These are phyloP conservation scores for Hoplostethus atlanticus DNA, from an alignment of 2,797 vertebrate genomes.

Conservation along the genomic window DNA sequence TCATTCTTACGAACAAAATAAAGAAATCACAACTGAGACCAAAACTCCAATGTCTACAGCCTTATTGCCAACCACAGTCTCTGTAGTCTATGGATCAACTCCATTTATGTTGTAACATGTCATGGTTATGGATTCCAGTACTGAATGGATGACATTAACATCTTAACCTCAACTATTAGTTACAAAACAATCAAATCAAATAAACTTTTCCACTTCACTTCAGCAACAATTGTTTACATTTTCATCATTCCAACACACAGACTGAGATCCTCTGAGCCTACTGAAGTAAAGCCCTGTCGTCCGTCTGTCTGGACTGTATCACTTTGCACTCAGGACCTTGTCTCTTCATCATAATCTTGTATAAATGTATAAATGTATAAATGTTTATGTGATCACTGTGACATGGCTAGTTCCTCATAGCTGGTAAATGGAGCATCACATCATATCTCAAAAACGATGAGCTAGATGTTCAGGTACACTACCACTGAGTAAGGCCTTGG, in stretches of 20 bases:
- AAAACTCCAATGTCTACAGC: background rate
- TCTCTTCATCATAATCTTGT: constrained; percentile 18
- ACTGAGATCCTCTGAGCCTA: background rate
- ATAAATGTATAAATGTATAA: constrained; percentile 19
- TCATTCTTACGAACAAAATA: too few species aligned
- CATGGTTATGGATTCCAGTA: constrained; percentile 3
- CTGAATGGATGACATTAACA: background rate
- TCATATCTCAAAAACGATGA: constrained; percentile 70
- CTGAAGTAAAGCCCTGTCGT: background rate
- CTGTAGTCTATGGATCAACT: constrained; percentile 1
- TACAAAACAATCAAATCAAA: background rate
- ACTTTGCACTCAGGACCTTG: background rate
- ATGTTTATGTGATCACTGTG: constrained; percentile 53
- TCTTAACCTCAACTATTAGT: background rate
- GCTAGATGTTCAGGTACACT: constrained; percentile 52
- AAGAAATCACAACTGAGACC: background rate
- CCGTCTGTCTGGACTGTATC: background rate
- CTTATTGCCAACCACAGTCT: background rate
- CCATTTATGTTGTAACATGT: constrained; percentile 1
- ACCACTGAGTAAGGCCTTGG: constrained; percentile 58
- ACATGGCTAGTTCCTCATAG: constrained; percentile 53
- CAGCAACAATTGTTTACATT: background rate
- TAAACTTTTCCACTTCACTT: background rate
- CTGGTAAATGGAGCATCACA: constrained; percentile 59
- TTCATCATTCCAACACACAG: background rate